Evolutionary conservation across 2,797 vertebrate species (phyloP), one percentile per base, ranked within the genome.

Genomic region (Centropyge bicolor): DNA sequence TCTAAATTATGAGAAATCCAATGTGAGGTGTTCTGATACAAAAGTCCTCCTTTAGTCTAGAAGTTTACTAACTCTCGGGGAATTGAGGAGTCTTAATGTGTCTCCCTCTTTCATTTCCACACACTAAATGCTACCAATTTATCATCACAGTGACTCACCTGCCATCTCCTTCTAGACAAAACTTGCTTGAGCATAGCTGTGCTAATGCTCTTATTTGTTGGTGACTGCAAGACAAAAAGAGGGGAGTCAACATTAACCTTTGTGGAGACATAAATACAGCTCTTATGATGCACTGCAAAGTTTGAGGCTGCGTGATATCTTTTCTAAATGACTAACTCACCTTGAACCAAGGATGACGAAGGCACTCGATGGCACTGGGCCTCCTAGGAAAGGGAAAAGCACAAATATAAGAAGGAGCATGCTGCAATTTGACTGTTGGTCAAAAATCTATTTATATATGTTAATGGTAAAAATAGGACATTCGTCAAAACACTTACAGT

Each of bases 311-410:
- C 45, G 20, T 24, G 45, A 22, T 24, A 1, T 9, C 45, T 55
- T 45, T 48, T 52, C 11, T 52, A 38, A 78, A 52, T 2, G 9
- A 61, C 27, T 46, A 59, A 22, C 93, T 95, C 90, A 98, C 98
- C 95, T 98, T 99, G 92, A 99, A 98, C 98, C 98, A 99, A 22
- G 97, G 96, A 82, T 99, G 98, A 14, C 97, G 97, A 74, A 99
- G 95, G 63, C 97, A 97, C 83, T 98, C 97, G 24, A 95, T 90
- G 6, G 96, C 95, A n/a, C 93, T 96, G 52, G 97, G 98, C 76
- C 98, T 96, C 97, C 98, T 99, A 61, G 51, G 80, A 88, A 16
- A 77, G 46, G n/a, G 5, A 19, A 45, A 48, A 35, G 59, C 2
- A 36, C 0, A 8, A 19, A 48, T 1, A 60, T 31, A 81, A 3